These are phyloP conservation scores for Oegoconia quadripuncta DNA, from an alignment of 2,888 invertebrate genomes.

Conservation along the genomic window DNA sequence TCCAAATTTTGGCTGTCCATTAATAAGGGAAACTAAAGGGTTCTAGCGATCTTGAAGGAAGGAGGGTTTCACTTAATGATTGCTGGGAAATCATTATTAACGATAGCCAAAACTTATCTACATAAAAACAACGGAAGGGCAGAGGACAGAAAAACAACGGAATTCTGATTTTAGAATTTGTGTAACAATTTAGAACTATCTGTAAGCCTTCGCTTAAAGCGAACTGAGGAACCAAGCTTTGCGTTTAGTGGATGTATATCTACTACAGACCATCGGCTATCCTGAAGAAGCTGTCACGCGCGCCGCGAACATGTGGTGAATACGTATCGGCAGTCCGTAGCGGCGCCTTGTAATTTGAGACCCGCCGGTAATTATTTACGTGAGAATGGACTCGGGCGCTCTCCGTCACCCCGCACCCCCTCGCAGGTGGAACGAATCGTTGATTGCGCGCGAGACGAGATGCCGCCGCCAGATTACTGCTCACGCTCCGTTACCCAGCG, in stretches of 20 bases:
- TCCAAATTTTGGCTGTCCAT: slow-evolving; percentile 16
- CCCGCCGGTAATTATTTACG: slow-evolving; percentile 77
- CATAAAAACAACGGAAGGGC: too few relatives aligned
- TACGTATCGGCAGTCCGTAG: slow-evolving; percentile 68
- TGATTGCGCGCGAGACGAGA: slow-evolving; percentile 68
- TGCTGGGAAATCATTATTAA: too few relatives aligned
- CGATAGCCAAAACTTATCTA: too few relatives aligned
- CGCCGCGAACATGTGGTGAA: slow-evolving; percentile 73
- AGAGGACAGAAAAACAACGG: too few relatives aligned
- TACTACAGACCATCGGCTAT: slow-evolving; percentile 20
- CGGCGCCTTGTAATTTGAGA: slow-evolving; percentile 78
- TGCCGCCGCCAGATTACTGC: slow-evolving; percentile 66
- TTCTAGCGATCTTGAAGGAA: too few relatives aligned
- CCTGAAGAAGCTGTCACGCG: slow-evolving; percentile 75
- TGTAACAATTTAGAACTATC: too few relatives aligned
- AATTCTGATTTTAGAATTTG: too few relatives aligned
- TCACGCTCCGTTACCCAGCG: slow-evolving; percentile 45
- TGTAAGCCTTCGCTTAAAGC: too few relatives aligned
- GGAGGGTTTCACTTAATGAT: too few relatives aligned
- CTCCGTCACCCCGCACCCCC: slow-evolving; percentile 36
- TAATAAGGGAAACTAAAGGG: neutral
- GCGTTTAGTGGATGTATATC: too few relatives aligned
- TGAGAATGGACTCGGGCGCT: slow-evolving; percentile 61
- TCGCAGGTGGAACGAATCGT: slow-evolving; percentile 66
- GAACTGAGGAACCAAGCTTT: too few relatives aligned